phyloP scores from a whole-genome alignment of 30 jellyfish, hydroid and myxozoan species.

The Pelagia noctiluca region DNA sequence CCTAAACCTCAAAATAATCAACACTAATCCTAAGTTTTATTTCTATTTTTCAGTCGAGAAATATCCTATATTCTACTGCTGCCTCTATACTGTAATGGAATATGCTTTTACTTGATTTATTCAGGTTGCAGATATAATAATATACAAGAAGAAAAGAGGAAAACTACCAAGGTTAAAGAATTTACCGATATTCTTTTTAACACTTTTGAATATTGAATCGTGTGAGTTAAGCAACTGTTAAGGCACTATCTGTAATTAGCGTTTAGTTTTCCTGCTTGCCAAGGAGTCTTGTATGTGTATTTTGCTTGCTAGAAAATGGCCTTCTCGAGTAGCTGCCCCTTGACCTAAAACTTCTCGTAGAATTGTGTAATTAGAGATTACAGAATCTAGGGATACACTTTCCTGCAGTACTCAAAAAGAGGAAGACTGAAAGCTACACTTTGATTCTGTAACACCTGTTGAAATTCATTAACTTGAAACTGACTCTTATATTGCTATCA shows the following conservation, averaged over 20 bases:
- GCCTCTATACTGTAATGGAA: neutral
- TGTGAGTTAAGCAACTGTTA: no score
- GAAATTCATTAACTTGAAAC: no score
- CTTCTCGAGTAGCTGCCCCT: neutral
- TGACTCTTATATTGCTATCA: neutral
- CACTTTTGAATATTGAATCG: no score
- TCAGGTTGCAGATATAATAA: constrained; percentile 80
- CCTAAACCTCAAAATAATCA: neutral
- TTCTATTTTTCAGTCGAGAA: no score
- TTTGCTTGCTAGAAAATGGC: neutral
- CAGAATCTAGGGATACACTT: neutral
- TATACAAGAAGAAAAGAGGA: constrained; percentile 67
- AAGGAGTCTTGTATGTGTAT: neutral
- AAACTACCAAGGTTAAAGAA: constrained; percentile 47
- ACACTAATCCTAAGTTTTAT: no score
- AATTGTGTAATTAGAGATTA: neutral
- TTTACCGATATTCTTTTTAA: neutral
- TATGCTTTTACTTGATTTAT: neutral
- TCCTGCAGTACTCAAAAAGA: neutral
- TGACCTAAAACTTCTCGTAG: no score
- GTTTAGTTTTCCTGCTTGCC: no score
- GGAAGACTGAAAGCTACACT: neutral
- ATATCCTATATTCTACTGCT: neutral
- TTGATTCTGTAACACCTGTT: neutral
- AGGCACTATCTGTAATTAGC: no score